Evolutionary conservation across 1,140 invertebrate genomes (phyloP).

Genomic region (Macrobrachium rosenbergii): DNA sequence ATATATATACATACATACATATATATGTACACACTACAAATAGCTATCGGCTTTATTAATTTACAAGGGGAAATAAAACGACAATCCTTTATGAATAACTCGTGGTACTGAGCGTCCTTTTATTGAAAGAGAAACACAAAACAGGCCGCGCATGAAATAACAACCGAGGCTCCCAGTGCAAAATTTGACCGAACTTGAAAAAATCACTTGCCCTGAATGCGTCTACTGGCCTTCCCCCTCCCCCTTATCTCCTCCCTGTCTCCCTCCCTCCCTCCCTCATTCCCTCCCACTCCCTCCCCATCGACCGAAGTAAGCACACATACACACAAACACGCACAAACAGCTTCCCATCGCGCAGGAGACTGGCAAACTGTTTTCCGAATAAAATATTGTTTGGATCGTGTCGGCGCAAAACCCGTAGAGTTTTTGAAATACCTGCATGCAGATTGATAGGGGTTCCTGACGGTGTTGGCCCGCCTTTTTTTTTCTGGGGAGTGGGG

Average conservation of each 20-base stretch:
- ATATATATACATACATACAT: no score
- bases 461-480: slow-evolving; percentile 1
- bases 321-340: no score
- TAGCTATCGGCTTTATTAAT: no score
- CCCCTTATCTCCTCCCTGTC: no score
- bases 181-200: background rate
- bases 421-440: slow-evolving; percentile 8
- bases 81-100: no score
- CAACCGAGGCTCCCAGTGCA: background rate
- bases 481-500: background rate
- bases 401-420: no score
- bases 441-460: slow-evolving; percentile 1
- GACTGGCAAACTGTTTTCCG: no score
- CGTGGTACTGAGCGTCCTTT: no score
- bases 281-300: background rate
- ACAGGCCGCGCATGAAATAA: background rate
- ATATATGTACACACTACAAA: no score
- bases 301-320: background rate
- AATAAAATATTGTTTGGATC: slow-evolving; percentile 4
- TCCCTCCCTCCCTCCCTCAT: background rate
- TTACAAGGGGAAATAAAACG: no score
- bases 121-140: no score
- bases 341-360: no score
- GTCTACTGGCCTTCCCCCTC: background rate
- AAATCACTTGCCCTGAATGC: slow-evolving; percentile 4